phyloP scores from a whole-genome alignment of 2,113 vertebrate species.

The Excalfactoria chinensis region DNA sequence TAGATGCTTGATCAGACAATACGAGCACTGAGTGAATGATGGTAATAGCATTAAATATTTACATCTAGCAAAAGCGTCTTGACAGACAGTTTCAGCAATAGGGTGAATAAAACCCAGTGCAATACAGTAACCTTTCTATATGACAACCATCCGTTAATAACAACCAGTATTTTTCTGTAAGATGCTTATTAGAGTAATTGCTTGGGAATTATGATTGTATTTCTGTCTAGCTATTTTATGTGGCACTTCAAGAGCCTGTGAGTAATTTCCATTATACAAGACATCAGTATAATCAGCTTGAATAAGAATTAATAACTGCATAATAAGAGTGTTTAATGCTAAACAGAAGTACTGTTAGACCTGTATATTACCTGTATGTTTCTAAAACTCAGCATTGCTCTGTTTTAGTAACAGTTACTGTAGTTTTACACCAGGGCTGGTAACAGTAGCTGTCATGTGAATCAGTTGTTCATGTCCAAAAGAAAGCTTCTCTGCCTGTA shows the following conservation, averaged over 20 bases:
- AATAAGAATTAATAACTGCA: neutral
- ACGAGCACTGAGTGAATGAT: constrained; percentile 75
- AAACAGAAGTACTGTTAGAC: neutral
- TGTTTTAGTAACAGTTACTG: neutral
- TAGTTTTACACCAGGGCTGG: neutral
- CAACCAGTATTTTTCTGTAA: constrained; percentile 14
- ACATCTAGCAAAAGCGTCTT: constrained; percentile 66
- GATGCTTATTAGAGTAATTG: neutral
- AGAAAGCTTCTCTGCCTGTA: neutral
- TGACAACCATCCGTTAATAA: constrained; percentile 54
- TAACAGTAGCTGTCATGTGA: neutral
- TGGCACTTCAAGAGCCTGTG: neutral
- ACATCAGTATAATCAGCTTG: neutral
- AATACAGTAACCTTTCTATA: neutral
- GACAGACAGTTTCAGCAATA: constrained; percentile 51
- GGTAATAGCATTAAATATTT: constrained; percentile 83
- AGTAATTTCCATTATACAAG: neutral
- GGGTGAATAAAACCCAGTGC: constrained; percentile 53
- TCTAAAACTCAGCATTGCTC: neutral
- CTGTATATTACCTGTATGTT: neutral
- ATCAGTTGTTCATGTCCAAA: neutral
- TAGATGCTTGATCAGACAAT: constrained; percentile 80
- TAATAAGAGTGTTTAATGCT: neutral
- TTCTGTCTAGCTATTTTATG: neutral
- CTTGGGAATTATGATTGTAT: neutral